phyloP scores from a whole-genome alignment of 2,797 vertebrate genomes.

The Amblyraja radiata region DNA sequence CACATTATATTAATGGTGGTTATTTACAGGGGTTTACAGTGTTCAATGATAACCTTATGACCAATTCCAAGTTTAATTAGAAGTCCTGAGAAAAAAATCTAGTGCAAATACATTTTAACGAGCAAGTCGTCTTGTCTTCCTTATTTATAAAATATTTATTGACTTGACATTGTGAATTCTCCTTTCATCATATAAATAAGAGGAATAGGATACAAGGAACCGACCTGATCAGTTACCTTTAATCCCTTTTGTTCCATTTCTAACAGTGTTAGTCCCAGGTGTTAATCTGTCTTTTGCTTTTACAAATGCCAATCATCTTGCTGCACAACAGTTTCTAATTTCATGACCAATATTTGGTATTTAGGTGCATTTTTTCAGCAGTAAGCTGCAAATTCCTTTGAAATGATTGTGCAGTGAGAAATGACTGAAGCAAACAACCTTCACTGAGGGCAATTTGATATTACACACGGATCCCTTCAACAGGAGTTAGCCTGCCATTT shows the following conservation, averaged over 20 bases:
- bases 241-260: slow-evolving; percentile 11
- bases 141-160: slow-evolving; percentile 29
- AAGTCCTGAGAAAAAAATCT: not conserved
- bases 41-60: slow-evolving; percentile 20
- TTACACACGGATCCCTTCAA: not conserved
- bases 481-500: not conserved
- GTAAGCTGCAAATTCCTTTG: not conserved
- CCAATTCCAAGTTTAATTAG: slow-evolving; percentile 22
- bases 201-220: not conserved
- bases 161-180: slow-evolving; percentile 3
- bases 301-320: not conserved
- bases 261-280: not conserved
- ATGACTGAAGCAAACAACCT: not conserved
- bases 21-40: slow-evolving; percentile 6
- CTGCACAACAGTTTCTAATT: not conserved
- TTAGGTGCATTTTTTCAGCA: not conserved
- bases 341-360: not conserved
- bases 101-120: slow-evolving; percentile 24
- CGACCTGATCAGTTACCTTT: not conserved
- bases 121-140: slow-evolving; percentile 18
- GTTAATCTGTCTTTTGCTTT: not conserved
- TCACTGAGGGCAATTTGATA: not conserved
- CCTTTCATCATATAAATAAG: not conserved
- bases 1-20: not conserved
- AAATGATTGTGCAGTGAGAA: not conserved